phyloP scores from a whole-genome alignment of 2,797 vertebrate genomes.

The Sebastes kiyomatsui region DNA sequence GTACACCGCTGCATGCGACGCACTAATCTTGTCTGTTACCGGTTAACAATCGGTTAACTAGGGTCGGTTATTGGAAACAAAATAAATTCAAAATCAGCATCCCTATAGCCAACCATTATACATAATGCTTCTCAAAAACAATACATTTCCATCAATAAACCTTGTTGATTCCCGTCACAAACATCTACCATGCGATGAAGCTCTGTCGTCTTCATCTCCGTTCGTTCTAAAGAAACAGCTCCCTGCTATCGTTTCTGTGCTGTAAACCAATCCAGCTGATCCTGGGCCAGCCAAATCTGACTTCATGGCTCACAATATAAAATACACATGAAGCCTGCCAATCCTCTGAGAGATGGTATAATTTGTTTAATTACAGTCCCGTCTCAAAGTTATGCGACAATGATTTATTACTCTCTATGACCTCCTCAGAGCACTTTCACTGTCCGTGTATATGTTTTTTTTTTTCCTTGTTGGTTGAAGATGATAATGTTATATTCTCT shows the following conservation, averaged over 20 bases:
- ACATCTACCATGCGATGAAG: neutral
- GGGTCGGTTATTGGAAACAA: no score
- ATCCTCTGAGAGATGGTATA: neutral
- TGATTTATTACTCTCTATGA: slow-evolving; percentile 10
- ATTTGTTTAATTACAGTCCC: slow-evolving; percentile 25
- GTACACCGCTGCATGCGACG: no score
- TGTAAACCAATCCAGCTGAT: neutral
- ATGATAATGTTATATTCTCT: neutral
- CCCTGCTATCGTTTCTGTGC: neutral
- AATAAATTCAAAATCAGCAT: no score
- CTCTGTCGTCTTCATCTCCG: neutral
- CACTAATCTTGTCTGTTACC: no score
- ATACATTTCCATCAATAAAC: neutral
- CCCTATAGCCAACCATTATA: neutral
- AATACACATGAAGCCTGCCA: slow-evolving; percentile 4
- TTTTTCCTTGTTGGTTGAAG: neutral
- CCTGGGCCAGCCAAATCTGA: neutral
- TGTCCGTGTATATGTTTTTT: neutral
- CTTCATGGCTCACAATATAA: neutral
- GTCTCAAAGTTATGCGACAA: slow-evolving; percentile 1
- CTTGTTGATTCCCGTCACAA: neutral
- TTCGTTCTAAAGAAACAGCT: neutral
- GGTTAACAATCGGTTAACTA: no score
- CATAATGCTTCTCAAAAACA: neutral
- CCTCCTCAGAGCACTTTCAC: neutral